Percentiles rank a stretch among this genome's conserved stretches.
Conservation (phyloP, 2,888 invertebrate genomes). For the Tricholauxania praeusta region DNA sequence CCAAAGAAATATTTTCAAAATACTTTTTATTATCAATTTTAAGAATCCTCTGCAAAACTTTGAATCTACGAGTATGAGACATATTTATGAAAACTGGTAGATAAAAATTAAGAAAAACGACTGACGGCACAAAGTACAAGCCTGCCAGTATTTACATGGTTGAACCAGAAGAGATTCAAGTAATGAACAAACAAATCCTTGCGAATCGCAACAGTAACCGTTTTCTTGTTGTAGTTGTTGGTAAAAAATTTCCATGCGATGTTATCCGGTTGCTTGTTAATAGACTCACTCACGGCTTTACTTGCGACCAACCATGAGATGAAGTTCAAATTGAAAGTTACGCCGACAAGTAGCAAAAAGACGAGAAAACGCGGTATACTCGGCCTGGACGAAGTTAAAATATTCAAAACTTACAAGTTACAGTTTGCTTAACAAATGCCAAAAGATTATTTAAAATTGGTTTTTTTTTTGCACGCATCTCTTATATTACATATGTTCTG, state of each 20-base stretch:
- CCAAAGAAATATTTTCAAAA: background rate
- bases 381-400: background rate
- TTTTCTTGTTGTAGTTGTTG: background rate
- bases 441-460: no score
- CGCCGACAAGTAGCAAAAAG: slow-evolving; percentile 9
- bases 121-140: background rate
- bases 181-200: slow-evolving; percentile 14
- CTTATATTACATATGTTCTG: no score
- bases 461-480: no score
- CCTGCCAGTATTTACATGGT: slow-evolving; percentile 15
- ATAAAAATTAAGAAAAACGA: slow-evolving; percentile 23
- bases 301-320: slow-evolving; percentile 5
- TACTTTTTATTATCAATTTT: background rate
- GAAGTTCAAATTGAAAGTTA: slow-evolving; percentile 32
- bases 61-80: background rate
- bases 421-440: no score
- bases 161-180: slow-evolving; percentile 14
- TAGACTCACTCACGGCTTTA: slow-evolving; percentile 21
- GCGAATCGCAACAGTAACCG: background rate
- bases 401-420: no score
- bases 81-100: background rate
- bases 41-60: slow-evolving; percentile 1
- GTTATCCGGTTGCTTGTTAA: slow-evolving; percentile 34
- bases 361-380: background rate
- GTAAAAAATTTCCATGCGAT: slow-evolving; percentile 4